Evolutionary conservation across 2,888 invertebrate species (phyloP), one percentile per base, ranked within the genome.

Genomic region (Tenthredo livida): DNA sequence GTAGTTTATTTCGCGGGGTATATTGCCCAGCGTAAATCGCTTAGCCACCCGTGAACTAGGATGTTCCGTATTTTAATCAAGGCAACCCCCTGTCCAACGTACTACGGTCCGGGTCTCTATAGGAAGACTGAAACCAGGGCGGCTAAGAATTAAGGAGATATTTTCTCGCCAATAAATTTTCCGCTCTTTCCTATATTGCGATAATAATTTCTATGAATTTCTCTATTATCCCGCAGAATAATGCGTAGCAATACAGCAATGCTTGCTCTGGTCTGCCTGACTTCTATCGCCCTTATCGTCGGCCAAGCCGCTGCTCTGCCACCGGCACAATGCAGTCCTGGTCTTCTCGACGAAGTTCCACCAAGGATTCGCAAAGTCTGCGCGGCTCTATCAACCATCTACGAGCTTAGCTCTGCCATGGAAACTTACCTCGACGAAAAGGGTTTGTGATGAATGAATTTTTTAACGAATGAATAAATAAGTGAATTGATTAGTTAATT

Each of bases 311-410:
- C 88, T 85, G 93, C 93, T 0, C 94, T 95, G 88, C 91, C 93
- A 84, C 94, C 95, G 58, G 94, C 94, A 2, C 95, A 95, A 87
- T 96, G 96, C 93, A 95, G 94, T 90, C 94, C 95, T 10, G 95
- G 94, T 0, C 94, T 94, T 80, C 88, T 95, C 1, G 95, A 96
- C 86, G 95, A 96, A 89, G 95, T 96, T 89, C 95, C 96, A 1
- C 94, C 95, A 40, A 95, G 95, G 89, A 95, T 96, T 75, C 94
- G 96, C 88, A 94, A 94, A 88, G 95, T 96, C 92, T 96, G 96
- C 90, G 95, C 95, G 88, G 95, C 96, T 7, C 94, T 96, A n/a
- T 95, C 95, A 90, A 96, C 95, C 88, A 95, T 96, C 93, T 94
- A 95, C 75, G 95, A 96, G 89, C 94, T 96, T 80, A 93, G 94